Evolutionary conservation across 2,113 vertebrate genomes (phyloP), one percentile per base, ranked within the genome.

Genomic region (Enhydra lutris): DNA sequence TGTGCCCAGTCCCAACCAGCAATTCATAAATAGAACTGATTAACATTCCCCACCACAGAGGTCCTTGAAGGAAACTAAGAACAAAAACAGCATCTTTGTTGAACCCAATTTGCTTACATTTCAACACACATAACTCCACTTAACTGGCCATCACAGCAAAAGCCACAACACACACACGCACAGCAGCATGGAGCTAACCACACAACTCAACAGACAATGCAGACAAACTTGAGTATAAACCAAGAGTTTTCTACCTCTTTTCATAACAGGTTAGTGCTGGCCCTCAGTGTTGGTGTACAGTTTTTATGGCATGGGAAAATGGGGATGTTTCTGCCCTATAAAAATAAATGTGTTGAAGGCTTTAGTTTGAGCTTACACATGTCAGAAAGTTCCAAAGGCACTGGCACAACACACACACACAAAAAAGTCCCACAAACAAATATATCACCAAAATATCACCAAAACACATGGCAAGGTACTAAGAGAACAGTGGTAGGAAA

Each of bases 281-380:
- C 98, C 97, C 99, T 99, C 99, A 99, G 98, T 99, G 99, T 99
- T 99, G 99, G 99, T 98, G 99, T 99, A 99, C 99, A 99, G 99
- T 99, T 99, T 99, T 99, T 99, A 99, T 99, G 99, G 99, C 99
- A 99, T 98, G 99, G 99, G 96, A 99, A 99, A 98, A 99, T 99
- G 98, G 98, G 99, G 98, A 99, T 97, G 99, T 99, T 99, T 98
- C 99, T 99, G 98, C 99, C 99, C 99, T 99, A 99, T 98, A 99
- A 99, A 99, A 99, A 99, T 99, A 99, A 99, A 99, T 98, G 98
- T 98, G 99, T 98, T 99, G 98, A 99, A 98, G 98, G 98, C 98
- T 99, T 99, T 99, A 99, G 98, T 99, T 98, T 91, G 98, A 98
- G 97, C 96, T 98, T 97, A 93, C 79, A 98, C 97, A 98, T 31